phyloP scores from a whole-genome alignment of 2,888 invertebrate species.

The Meiosimyza decipiens region DNA sequence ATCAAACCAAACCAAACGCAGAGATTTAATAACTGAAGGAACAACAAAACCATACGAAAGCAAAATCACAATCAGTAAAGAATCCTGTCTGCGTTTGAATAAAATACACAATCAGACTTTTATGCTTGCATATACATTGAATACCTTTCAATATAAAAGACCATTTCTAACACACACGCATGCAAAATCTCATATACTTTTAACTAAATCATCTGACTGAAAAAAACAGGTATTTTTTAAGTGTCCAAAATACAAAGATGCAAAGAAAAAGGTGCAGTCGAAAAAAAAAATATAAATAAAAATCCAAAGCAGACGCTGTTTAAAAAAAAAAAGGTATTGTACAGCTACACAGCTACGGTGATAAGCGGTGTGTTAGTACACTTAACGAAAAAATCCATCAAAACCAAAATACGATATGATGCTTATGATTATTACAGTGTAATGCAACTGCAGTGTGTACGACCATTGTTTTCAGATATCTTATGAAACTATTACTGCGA shows the following conservation, averaged over 20 bases:
- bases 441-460: too few species aligned
- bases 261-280: background rate
- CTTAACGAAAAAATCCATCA: too few species aligned
- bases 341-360: too few species aligned
- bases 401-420: too few species aligned
- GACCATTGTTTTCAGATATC: too few species aligned
- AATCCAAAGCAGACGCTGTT: background rate
- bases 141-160: background rate
- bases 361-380: too few species aligned
- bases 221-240: constrained; percentile 21
- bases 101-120: constrained; percentile 11
- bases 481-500: too few species aligned
- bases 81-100: constrained; percentile 23
- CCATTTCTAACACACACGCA: background rate
- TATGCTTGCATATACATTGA: background rate
- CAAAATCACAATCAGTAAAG: constrained; percentile 26
- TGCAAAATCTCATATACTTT: background rate
- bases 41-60: background rate
- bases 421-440: too few species aligned
- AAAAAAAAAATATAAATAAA: background rate
- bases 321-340: constrained; percentile 10
- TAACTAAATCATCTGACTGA: constrained; percentile 2
- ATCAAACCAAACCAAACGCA: background rate
- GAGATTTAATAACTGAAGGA: background rate
- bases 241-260: background rate